phyloP scores from a whole-genome alignment of 2,888 invertebrate species.

The Danaus chrysippus region DNA sequence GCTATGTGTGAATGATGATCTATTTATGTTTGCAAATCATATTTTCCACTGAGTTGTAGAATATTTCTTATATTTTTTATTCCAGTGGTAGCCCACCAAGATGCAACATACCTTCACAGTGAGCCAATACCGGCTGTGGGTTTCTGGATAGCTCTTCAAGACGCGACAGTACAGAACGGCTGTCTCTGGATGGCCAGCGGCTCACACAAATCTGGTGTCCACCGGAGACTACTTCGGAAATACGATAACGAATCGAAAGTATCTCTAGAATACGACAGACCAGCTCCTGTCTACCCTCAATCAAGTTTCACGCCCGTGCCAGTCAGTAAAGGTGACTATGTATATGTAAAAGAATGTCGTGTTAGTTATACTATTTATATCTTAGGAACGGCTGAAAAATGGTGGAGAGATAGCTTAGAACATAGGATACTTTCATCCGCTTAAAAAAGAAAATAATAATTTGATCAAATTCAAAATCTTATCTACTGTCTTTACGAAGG shows the following conservation, averaged over 20 bases:
- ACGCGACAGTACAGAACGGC: conserved; percentile 95
- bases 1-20: too few relatives aligned
- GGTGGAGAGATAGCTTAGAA: too few relatives aligned
- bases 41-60: too few relatives aligned
- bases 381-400: too few relatives aligned
- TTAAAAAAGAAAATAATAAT: too few relatives aligned
- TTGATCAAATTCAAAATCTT: too few relatives aligned
- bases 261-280: conserved; percentile 83
- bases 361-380: too few relatives aligned
- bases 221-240: conserved; percentile 84
- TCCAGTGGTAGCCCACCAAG: conserved; percentile 89
- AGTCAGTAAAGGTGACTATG: conserved; percentile 87
- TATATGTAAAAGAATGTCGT: background rate
- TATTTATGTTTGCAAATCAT: too few relatives aligned
- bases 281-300: conserved; percentile 83
- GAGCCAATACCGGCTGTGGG: conserved; percentile 90
- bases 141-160: conserved; percentile 98
- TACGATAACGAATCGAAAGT: conserved; percentile 79
- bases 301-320: conserved; percentile 88
- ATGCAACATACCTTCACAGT: conserved; percentile 92
- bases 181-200: conserved; percentile 95
- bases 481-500: too few relatives aligned
- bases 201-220: conserved; percentile 92
- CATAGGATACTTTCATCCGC: too few relatives aligned
- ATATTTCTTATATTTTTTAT: conserved; percentile 27